phyloP scores from a whole-genome alignment of 2,888 invertebrate genomes.

The Spisula solida region DNA sequence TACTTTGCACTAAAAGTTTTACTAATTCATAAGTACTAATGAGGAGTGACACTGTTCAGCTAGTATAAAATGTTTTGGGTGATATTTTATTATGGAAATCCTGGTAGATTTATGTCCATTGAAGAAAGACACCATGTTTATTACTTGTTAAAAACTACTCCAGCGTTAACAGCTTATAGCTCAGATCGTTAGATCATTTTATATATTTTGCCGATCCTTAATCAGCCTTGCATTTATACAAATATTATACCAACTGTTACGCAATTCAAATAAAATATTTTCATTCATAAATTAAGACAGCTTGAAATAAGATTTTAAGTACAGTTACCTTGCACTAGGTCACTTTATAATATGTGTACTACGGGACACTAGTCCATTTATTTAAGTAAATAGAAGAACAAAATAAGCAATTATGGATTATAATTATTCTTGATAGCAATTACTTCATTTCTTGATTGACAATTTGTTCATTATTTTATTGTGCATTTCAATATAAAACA shows the following conservation, averaged over 20 bases:
- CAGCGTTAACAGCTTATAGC: conserved; percentile 27
- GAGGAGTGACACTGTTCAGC: not conserved
- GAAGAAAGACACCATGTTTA: not conserved
- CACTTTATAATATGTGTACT: too few relatives aligned
- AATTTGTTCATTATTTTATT: too few relatives aligned
- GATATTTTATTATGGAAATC: not conserved
- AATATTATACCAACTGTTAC: not conserved
- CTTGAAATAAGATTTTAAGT: not conserved
- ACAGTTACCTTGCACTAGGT: conserved; percentile 4
- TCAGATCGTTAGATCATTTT: conserved; percentile 1
- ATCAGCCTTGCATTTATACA: not conserved
- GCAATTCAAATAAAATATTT: conserved; percentile 20
- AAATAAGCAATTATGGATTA: too few relatives aligned
- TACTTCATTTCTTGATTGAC: too few relatives aligned
- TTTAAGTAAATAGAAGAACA: too few relatives aligned
- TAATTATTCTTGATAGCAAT: too few relatives aligned
- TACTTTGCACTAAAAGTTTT: conserved; percentile 8
- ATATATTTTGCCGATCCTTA: conserved; percentile 7
- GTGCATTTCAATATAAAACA: too few relatives aligned
- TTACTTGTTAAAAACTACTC: conserved; percentile 36
- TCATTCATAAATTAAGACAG: conserved; percentile 24
- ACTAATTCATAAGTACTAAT: not conserved
- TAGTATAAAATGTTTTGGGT: not conserved
- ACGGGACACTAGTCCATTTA: too few relatives aligned
- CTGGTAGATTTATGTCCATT: not conserved